A percentile compares a stretch with the other conserved stretches of the same genome.
phyloP scores from a whole-genome alignment of 2,888 invertebrate genomes.

The Notodonta ziczac region DNA sequence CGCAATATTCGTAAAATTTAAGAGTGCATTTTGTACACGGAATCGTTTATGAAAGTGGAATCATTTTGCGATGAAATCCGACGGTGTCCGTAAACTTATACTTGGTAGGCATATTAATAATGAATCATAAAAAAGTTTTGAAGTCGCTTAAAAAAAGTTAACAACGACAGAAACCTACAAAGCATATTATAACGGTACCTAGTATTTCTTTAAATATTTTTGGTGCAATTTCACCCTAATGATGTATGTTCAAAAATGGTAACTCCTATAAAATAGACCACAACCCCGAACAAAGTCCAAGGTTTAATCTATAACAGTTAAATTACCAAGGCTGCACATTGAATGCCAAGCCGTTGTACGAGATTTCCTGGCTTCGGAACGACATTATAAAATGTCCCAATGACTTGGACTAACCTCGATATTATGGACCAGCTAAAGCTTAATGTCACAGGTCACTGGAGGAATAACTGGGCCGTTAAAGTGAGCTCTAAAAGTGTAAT shows the following conservation, averaged over 20 bases:
- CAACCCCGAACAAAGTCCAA: slow-evolving; percentile 10
- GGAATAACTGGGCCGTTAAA: slow-evolving; percentile 44
- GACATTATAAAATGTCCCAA: slow-evolving; percentile 39
- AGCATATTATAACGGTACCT: no score
- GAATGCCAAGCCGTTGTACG: slow-evolving; percentile 47
- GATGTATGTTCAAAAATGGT: no score
- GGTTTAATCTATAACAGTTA: slow-evolving; percentile 29
- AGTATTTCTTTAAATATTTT: no score
- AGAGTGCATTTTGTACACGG: not conserved
- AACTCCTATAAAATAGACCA: not conserved
- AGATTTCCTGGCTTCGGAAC: slow-evolving; percentile 47
- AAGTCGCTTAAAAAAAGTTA: no score
- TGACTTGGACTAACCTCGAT: slow-evolving; percentile 51
- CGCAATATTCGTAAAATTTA: slow-evolving; percentile 12
- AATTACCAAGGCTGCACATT: slow-evolving; percentile 55
- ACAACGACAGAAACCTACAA: no score
- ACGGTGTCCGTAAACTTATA: not conserved
- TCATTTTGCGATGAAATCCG: not conserved
- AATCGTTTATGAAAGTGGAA: not conserved
- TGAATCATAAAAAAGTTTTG: no score
- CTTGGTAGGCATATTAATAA: no score
- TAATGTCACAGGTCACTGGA: slow-evolving; percentile 58
- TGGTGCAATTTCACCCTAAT: no score
- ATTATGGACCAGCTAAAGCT: slow-evolving; percentile 53
- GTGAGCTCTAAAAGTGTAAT: slow-evolving; percentile 47